A percentile compares a stretch with the other conserved stretches of the same genome.
phyloP scores from a whole-genome alignment of 2,888 invertebrate genomes.

The Epinotia bilunana region DNA sequence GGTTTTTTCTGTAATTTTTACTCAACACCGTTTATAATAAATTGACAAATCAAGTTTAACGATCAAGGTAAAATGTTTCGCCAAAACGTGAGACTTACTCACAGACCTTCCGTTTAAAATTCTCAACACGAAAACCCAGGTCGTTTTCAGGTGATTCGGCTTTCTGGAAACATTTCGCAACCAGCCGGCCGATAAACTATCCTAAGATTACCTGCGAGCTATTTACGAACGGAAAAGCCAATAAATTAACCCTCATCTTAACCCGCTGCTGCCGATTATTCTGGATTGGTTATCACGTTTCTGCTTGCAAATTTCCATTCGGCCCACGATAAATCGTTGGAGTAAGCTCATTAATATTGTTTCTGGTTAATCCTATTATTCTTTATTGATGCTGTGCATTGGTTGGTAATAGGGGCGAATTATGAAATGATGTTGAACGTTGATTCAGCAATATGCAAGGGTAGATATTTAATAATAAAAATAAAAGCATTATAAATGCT shows the following conservation, averaged over 20 bases:
- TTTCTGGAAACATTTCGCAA: slow-evolving; percentile 15
- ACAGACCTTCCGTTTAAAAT: not conserved
- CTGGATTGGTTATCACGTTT: slow-evolving; percentile 49
- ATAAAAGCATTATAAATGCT: too few relatives aligned
- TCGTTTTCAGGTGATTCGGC: slow-evolving; percentile 17
- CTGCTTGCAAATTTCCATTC: slow-evolving; percentile 56
- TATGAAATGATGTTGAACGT: not conserved
- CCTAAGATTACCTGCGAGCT: slow-evolving; percentile 27
- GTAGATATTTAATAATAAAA: too few relatives aligned
- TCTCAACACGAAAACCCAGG: slow-evolving; percentile 6
- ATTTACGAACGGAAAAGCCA: slow-evolving; percentile 24
- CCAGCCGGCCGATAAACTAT: slow-evolving; percentile 29
- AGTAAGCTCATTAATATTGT: slow-evolving; percentile 61
- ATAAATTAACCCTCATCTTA: slow-evolving; percentile 44
- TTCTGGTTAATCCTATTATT: slow-evolving; percentile 42
- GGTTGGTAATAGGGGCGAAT: not conserved
- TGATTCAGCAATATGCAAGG: too few relatives aligned
- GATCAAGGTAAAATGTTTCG: too few relatives aligned
- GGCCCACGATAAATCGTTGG: slow-evolving; percentile 59
- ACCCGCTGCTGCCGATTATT: slow-evolving; percentile 57
- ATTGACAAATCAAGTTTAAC: too few relatives aligned
- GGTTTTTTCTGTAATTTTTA: too few relatives aligned
- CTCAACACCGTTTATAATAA: too few relatives aligned
- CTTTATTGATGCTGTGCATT: not conserved
- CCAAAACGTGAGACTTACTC: too few relatives aligned